Evolutionary conservation across 2,888 invertebrate species (phyloP), one percentile per base, ranked within the genome.

Genomic region (Ypsolopha scabrella): DNA sequence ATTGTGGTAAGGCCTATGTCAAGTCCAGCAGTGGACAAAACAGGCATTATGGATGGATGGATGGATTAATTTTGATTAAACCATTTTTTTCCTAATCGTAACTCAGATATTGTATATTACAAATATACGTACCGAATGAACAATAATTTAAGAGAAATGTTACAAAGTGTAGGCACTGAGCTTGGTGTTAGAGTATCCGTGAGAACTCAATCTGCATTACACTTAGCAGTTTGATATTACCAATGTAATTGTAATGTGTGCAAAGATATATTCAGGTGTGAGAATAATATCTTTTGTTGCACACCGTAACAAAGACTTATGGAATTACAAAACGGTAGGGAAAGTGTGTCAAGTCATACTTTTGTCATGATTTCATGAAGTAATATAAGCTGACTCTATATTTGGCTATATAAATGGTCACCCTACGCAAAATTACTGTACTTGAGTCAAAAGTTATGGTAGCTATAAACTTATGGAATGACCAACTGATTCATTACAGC

Each of bases 401-500:
- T 60, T 60, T 49, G 60, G 61, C 43, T 13, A 46, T 54, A 56
- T 59, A 64, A 63, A 68, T 67, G 54, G 55, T 53, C 60, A 51
- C 58, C 62, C 63, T 63, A 65, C 63, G 63, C 62, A 58, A 54
- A 57, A 55, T 53, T 24, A 51, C 37, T 36, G 52, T 44, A 51
- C 53, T 50, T 24, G 47, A 48, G 41, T 48, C 45, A 11, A 14
- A 24, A 43, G 13, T 46, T 46, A 46, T 37, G 9, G 35, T 11
- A 8, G 37, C 47, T 13, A 13, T 36, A 36, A 47, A 36, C 6
- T 47, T 37, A 37, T 13, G 37, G 13, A 37, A 47, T 9, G 37
- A 14, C 13, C 37, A 14, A 14, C 14, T 36, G 36, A 47, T 37
- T 13, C 13, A 14, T 36, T 11, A 37, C 11, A 39, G 11, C 6